phyloP scores from a whole-genome alignment of 1,140 invertebrate species.

The Pinna nobilis region DNA sequence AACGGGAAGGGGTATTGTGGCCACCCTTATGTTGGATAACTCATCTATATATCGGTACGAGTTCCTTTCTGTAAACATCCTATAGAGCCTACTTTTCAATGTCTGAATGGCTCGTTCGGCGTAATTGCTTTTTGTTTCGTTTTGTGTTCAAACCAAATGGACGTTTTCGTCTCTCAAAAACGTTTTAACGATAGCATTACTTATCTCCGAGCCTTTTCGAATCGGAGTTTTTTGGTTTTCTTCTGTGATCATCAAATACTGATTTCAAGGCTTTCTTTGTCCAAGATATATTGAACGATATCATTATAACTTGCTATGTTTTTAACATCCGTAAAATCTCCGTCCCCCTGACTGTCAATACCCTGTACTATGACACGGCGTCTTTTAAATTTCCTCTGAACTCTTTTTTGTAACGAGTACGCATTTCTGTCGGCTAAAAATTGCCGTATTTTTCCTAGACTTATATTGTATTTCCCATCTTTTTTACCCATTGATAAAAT shows the following conservation, averaged over 20 bases:
- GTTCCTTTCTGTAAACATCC: constrained; percentile 13
- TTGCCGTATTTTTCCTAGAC: constrained; percentile 2
- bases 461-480: constrained; percentile 25
- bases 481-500: constrained; percentile 17
- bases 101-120: constrained; percentile 6
- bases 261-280: constrained; percentile 3
- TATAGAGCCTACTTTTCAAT: constrained; percentile 10
- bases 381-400: neutral
- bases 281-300: constrained; percentile 3
- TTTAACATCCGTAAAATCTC: neutral
- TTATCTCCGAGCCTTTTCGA: constrained; percentile 19
- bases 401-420: constrained; percentile 14
- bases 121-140: constrained; percentile 7
- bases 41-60: constrained; percentile 20
- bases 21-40: constrained; percentile 6
- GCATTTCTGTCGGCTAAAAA: constrained; percentile 20
- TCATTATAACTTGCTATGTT: constrained; percentile 14
- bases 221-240: constrained; percentile 7
- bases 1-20: constrained; percentile 7
- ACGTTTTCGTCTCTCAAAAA: constrained; percentile 10
- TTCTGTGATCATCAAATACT: constrained; percentile 12
- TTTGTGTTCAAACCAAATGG: constrained; percentile 4
- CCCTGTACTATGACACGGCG: neutral
- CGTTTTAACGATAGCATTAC: neutral
- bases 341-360: constrained; percentile 20